A percentile compares a stretch with the other conserved stretches of the same genome.
These are phyloP conservation scores for Euwallacea fornicatus DNA, from an alignment of 1,140 invertebrate species.

Conservation along the genomic window DNA sequence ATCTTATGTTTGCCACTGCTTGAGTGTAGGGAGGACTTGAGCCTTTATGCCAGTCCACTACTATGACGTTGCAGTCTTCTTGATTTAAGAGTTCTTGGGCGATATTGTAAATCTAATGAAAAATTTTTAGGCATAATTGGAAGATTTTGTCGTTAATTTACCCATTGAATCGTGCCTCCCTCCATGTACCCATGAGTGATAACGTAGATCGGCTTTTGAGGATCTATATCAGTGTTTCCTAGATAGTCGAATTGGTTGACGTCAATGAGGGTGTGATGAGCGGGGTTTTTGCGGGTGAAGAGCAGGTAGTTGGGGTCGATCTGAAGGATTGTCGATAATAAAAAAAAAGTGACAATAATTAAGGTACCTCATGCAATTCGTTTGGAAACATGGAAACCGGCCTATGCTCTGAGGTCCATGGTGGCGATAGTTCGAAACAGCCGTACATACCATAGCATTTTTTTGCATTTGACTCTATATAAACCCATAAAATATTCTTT, in stretches of 20 bases:
- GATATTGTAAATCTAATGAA: constrained; percentile 60
- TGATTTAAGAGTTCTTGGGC: constrained; percentile 65
- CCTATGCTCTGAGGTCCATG: constrained; percentile 75
- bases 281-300: constrained; percentile 57
- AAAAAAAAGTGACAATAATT: neutral
- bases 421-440: constrained; percentile 79
- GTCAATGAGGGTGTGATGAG: constrained; percentile 62
- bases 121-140: constrained; percentile 9
- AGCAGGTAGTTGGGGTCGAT: constrained; percentile 56
- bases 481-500: constrained; percentile 8
- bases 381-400: constrained; percentile 78
- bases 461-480: constrained; percentile 53
- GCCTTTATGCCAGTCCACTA: constrained; percentile 83
- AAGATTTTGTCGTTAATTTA: constrained; percentile 48
- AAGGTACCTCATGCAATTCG: constrained; percentile 59
- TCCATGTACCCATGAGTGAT: constrained; percentile 86
- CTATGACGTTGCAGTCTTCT: constrained; percentile 72
- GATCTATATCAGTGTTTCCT: constrained; percentile 60
- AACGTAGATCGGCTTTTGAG: constrained; percentile 68
- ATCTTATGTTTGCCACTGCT: constrained; percentile 85
- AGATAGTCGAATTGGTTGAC: constrained; percentile 67
- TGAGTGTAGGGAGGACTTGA: constrained; percentile 86
- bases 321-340: constrained; percentile 45
- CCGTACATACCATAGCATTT: constrained; percentile 78
- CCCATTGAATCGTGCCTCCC: constrained; percentile 77